Evolutionary conservation across 53 echinoderm and acorn worm genomes (phyloP).

Genomic region (Glandiceps talaboti): DNA sequence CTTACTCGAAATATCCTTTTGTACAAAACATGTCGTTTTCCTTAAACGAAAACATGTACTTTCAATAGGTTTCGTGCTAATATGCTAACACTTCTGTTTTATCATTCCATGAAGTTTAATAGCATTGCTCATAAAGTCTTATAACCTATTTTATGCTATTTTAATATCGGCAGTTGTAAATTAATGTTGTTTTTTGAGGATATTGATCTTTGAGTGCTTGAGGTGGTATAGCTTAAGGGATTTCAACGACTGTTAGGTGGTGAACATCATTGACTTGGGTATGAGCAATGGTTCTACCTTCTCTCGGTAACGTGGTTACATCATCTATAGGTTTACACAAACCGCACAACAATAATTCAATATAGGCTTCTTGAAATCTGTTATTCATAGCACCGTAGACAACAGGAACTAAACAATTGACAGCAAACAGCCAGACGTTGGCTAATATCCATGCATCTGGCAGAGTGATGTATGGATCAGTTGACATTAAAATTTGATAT

Average conservation of each 20-base stretch:
- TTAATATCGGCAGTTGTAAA: too few relatives aligned
- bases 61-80: too few relatives aligned
- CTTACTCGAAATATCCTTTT: too few relatives aligned
- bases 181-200: too few relatives aligned
- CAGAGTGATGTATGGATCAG: neutral
- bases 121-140: too few relatives aligned
- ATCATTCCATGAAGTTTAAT: too few relatives aligned
- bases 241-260: neutral
- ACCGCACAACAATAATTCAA: neutral
- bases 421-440: neutral
- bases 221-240: neutral
- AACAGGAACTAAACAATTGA: neutral
- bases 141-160: too few relatives aligned
- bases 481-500: neutral
- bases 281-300: neutral
- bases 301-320: neutral
- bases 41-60: too few relatives aligned
- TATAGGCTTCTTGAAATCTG: neutral
- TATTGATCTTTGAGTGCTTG: too few relatives aligned
- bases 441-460: neutral
- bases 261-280: neutral
- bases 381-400: neutral
- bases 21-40: too few relatives aligned
- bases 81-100: too few relatives aligned
- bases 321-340: neutral